Evolutionary conservation across 2,888 invertebrate species (phyloP), one percentile per base, ranked within the genome.

Genomic region (Celastrina argiolus): DNA sequence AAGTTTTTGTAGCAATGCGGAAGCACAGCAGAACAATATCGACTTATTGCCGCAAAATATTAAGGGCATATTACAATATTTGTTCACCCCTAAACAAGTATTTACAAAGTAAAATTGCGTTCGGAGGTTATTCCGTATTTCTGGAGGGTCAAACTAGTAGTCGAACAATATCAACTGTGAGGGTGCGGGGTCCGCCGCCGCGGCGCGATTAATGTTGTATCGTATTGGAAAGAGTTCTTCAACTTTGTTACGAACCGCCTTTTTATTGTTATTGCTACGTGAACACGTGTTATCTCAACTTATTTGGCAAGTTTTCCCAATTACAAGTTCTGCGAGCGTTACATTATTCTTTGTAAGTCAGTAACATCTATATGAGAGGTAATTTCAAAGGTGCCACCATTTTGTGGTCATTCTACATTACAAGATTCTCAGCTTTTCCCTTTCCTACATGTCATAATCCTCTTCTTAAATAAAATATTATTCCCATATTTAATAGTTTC

Each of bases 51-150:
- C 70, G 67, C 68, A 68, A 68, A 71, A 68, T 70, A 69, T 65
- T 68, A 68, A 56, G 67, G 68, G 41, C 69, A 69, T 69, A 69
- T 70, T 71, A 69, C 68, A 70, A 71, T 71, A 71, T 73, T 73
- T 70, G 70, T 70, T 67, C 68, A 64, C 61, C 69, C 72, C 70
- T 69, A 69, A 72, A 71, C 72, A 76, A 75, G 72, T 77, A 74
- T 77, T 76, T 76, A 74, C 75, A 64, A 73, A 77, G 72, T 75
- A 70, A 76, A 76, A 76, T 76, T 74, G 73, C 73, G 73, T 75
- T 75, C 72, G 42, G 68, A 69, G 72, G 71, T 73, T 73, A 66
- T 68, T 69, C 70, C 70, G 65, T 69, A 70, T 71, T 66, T 69
- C 67, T 66, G 61, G 69, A 69, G 70, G 71, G 71, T 69, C 69